Evolutionary conservation across 2,888 invertebrate species (phyloP), one percentile per base, ranked within the genome.

Genomic region (Lasioglossum zephyrum): DNA sequence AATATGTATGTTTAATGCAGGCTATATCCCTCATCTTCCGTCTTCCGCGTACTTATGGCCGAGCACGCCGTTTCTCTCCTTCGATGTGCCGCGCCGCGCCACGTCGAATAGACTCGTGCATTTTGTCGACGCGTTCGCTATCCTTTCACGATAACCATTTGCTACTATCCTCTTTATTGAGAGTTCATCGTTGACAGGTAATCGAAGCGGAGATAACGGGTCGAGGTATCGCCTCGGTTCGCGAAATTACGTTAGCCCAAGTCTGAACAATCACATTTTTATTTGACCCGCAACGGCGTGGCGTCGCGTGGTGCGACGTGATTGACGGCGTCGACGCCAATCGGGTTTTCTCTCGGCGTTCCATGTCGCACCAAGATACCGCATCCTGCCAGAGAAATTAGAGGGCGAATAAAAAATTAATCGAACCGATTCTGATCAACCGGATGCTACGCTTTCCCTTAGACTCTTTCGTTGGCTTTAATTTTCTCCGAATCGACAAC

Each of bases 181-280:
- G 75, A 49, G 69, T 57, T 70, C 69, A 75, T 69, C 77, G 73
- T 79, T 77, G 83, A 80, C 82, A 82, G 80, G 87, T 87, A 90
- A 87, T 91, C 85, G 89, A 87, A 88, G 77, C 47, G 78, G 91
- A 53, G 79, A 79, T 84, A 89, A 84, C 75, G 73, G 81, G 66
- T 44, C 76, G 69, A 81, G 81, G 82, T 69, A 87, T 85, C 82
- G 63, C 72, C 75, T 36, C 77, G 63, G 66, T 44, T 76, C 63
- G 63, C 31, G 77, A 92, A 93, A 93, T 93, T 89, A 88, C 90
- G 90, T 92, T 92, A 92, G 89, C 86, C 89, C 90, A 89, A 39
- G 87, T 91, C 91, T 90, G 92, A 89, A 90, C 92, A 92, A 91
- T 91, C 90, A 88, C 91, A 91, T 90, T 93, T 92, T 91, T 91